These are phyloP conservation scores for Gracilinanus agilis DNA, from an alignment of 2,113 vertebrate species.

Conservation along the genomic window DNA sequence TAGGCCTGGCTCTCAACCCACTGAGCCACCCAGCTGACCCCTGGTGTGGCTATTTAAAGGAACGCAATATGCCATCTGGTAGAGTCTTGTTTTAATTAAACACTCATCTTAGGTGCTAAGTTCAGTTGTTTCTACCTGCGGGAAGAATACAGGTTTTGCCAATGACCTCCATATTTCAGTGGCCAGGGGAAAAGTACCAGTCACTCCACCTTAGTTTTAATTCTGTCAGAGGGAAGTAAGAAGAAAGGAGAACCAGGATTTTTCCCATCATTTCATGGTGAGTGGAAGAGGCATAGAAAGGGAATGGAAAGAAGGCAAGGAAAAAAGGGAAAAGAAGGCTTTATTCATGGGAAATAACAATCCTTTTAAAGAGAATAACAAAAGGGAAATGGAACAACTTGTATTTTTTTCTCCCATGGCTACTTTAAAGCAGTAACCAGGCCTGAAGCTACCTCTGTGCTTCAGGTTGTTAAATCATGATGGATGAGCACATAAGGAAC, in stretches of 20 bases:
- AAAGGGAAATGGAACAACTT: constrained; percentile 1
- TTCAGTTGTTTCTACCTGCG: not conserved
- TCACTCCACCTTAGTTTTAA: not conserved
- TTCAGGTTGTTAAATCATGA: constrained; percentile 76
- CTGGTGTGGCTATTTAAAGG: not conserved
- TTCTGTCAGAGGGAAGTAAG: not conserved
- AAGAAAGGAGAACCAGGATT: not conserved
- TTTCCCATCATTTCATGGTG: not conserved
- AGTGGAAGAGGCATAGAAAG: not conserved
- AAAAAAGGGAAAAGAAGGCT: not conserved
- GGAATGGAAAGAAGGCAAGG: not conserved
- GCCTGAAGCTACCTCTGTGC: constrained; percentile 47
- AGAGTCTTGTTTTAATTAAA: not conserved
- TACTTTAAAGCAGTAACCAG: constrained; percentile 44
- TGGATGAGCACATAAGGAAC: constrained; percentile 75
- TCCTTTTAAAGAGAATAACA: not conserved
- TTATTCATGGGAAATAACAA: not conserved
- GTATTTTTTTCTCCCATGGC: not conserved
- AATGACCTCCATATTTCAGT: not conserved
- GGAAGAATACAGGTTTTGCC: not conserved
- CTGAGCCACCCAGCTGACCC: no score
- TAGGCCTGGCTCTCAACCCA: no score
- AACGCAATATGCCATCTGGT: not conserved
- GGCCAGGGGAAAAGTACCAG: not conserved
- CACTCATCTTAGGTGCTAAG: not conserved